Percentiles rank a stretch among this genome's conserved stretches.
These are phyloP conservation scores for Ceyx margarethae DNA, from an alignment of 2,113 vertebrate genomes.

Conservation along the genomic window DNA sequence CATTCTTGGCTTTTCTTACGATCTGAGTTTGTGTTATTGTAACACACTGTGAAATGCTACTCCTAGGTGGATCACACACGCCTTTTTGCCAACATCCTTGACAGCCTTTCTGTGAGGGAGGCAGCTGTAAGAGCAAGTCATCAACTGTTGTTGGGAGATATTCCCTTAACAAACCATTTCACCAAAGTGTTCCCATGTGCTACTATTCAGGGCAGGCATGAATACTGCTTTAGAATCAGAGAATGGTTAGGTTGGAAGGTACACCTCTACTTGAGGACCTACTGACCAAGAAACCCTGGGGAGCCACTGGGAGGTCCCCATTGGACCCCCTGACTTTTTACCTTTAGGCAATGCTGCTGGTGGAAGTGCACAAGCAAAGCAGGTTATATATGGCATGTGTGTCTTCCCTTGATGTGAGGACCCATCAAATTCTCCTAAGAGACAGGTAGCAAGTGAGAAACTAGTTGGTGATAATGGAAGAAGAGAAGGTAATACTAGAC, in stretches of 20 bases:
- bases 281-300: not conserved
- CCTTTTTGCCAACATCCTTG: not conserved
- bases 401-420: not conserved
- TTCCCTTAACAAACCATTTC: not conserved
- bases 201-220: not conserved
- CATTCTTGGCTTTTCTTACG: not conserved
- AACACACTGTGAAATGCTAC: not conserved
- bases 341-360: not conserved
- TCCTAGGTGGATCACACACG: not conserved
- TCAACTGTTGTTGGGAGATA: not conserved
- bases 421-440: not conserved
- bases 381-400: not conserved
- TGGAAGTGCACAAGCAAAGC: not conserved
- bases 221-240: not conserved
- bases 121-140: not conserved
- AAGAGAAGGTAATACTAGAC: not conserved
- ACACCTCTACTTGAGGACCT: not conserved
- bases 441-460: not conserved
- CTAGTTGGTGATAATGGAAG: not conserved
- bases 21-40: not conserved
- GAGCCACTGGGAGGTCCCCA: fast-evolving
- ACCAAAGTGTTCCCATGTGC: not conserved
- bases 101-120: not conserved
- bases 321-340: not conserved
- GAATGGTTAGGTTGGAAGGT: not conserved